A percentile compares a stretch with the other conserved stretches of the same genome.
Conservation (phyloP, 2,113 vertebrate species). For the Trogon surrucura region DNA sequence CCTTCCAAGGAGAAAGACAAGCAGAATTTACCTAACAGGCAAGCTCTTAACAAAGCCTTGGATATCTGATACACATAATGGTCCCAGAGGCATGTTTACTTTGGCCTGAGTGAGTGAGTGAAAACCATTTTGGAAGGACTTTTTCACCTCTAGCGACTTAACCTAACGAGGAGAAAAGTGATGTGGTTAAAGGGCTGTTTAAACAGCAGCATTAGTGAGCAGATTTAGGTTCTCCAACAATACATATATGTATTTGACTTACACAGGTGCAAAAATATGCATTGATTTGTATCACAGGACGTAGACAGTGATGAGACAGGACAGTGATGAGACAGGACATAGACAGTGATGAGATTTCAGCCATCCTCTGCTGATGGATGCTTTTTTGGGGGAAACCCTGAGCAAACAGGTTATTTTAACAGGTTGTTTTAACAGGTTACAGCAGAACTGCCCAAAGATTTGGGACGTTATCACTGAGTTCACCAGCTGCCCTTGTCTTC, state of each 20-base stretch:
- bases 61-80: conserved; percentile 72
- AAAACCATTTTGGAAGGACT: conserved; percentile 68
- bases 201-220: conserved; percentile 27
- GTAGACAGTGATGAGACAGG: background rate
- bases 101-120: conserved; percentile 67
- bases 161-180: conserved; percentile 66
- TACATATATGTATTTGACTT: conserved; percentile 38
- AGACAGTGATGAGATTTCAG: background rate
- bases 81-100: conserved; percentile 71
- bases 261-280: conserved; percentile 43
- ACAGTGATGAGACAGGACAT: background rate
- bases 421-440: background rate
- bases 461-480: background rate
- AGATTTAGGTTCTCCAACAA: conserved; percentile 24
- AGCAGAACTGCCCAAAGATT: background rate
- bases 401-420: background rate
- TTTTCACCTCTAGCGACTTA: conserved; percentile 66
- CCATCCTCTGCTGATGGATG: background rate
- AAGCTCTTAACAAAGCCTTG: conserved; percentile 58
- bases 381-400: accelerated
- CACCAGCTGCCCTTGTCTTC: background rate
- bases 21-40: conserved; percentile 52
- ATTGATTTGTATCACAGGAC: conserved; percentile 3
- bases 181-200: conserved; percentile 68
- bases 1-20: conserved; percentile 1